These are phyloP conservation scores for Zoanthus gigantus DNA, from an alignment of 92 coral and sea anemone genomes.

Conservation along the genomic window DNA sequence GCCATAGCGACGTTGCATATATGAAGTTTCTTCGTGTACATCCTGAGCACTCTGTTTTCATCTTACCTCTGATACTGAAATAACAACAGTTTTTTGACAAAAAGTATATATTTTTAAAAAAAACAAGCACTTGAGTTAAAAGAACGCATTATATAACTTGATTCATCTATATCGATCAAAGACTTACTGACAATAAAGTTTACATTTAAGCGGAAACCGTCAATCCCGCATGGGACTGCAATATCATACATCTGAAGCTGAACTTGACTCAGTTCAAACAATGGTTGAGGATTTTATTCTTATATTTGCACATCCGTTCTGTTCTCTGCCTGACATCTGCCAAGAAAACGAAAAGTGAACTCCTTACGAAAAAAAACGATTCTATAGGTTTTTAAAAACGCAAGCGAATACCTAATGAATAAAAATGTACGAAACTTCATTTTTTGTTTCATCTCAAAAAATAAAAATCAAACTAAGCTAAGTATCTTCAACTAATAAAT, in stretches of 20 bases:
- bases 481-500: neutral
- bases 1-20: too few relatives aligned
- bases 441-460: too few relatives aligned
- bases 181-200: too few relatives aligned
- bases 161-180: too few relatives aligned
- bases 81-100: too few relatives aligned
- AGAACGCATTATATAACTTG: too few relatives aligned
- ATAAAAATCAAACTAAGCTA: neutral
- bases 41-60: too few relatives aligned
- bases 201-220: neutral
- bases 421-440: too few relatives aligned
- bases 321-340: neutral
- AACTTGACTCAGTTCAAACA: neutral
- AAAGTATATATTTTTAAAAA: too few relatives aligned
- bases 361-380: neutral
- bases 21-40: too few relatives aligned
- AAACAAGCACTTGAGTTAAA: too few relatives aligned
- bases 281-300: neutral
- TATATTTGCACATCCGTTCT: constrained; percentile 5
- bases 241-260: neutral
- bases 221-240: neutral
- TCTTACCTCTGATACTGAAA: too few relatives aligned
- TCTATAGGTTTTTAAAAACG: neutral
- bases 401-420: neutral
- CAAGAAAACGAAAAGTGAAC: neutral